phyloP scores from a whole-genome alignment of 2,797 vertebrate genomes.

The Psittacula derbiana region DNA sequence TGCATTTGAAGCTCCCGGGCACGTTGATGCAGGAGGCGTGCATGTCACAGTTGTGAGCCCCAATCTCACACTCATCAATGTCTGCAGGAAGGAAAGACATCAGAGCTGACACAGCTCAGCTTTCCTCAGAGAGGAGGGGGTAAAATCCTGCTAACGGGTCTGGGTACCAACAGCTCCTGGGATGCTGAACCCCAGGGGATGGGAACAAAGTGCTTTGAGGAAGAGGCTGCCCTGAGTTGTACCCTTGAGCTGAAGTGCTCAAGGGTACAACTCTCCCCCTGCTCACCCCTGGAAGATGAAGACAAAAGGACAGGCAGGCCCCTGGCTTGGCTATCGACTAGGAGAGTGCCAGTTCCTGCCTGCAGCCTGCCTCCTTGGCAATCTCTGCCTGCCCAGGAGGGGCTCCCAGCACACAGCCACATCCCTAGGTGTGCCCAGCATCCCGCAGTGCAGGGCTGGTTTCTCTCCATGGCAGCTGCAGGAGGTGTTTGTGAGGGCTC shows the following conservation, averaged over 20 bases:
- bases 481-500: background rate
- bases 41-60: conserved; percentile 90
- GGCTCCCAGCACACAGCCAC: background rate
- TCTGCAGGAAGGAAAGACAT: conserved; percentile 73
- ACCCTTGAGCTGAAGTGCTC: background rate
- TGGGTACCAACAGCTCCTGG: background rate
- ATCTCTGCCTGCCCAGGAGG: background rate
- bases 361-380: background rate
- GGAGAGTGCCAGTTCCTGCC: background rate
- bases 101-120: background rate
- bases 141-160: accelerated
- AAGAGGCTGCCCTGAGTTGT: background rate
- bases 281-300: background rate
- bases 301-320: background rate
- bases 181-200: background rate
- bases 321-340: background rate
- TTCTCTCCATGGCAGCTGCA: background rate
- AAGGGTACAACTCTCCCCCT: background rate
- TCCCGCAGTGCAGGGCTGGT: background rate
- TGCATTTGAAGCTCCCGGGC: conserved; percentile 93
- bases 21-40: conserved; percentile 90
- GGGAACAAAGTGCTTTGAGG: background rate
- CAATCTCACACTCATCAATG: conserved; percentile 91
- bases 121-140: background rate
- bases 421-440: background rate